Conservation (phyloP, 2,888 invertebrate species). For the Helobdella robusta region DNA sequence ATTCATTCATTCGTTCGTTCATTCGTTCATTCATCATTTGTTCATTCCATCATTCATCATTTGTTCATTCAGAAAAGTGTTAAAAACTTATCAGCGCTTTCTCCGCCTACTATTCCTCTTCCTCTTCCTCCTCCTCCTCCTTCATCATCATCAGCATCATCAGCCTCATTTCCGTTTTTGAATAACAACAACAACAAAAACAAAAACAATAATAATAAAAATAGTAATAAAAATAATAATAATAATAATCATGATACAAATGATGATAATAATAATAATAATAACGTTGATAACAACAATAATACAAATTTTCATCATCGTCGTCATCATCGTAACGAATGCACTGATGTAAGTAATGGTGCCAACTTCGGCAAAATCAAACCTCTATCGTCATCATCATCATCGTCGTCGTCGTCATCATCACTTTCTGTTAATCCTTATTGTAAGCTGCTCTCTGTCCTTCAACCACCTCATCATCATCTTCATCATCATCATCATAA, state of each 20-base stretch:
- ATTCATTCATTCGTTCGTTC: not conserved
- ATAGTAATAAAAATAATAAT: not conserved
- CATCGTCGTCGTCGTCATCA: no score
- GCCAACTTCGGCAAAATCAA: no score
- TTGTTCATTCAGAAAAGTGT: not conserved
- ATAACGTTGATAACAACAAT: not conserved
- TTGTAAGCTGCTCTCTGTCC: no score
- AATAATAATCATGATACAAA: not conserved
- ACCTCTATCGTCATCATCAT: no score
- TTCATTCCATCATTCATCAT: not conserved
- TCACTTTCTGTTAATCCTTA: no score
- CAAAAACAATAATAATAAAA: not conserved
- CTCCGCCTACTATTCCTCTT: no score
- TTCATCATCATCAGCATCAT: not conserved
- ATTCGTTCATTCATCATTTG: not conserved
- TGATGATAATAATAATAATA: not conserved
- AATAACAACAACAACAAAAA: not conserved
- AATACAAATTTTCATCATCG: no score
- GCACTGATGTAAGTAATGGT: no score
- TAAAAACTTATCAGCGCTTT: not conserved
- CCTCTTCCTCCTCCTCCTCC: no score
- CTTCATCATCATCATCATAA: no score
- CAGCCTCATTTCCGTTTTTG: not conserved
- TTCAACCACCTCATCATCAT: no score
- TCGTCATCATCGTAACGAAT: no score